Base-by-base conservation (phyloP, 1,140 invertebrate genomes). In the Drosophila nebulosa region DNA sequence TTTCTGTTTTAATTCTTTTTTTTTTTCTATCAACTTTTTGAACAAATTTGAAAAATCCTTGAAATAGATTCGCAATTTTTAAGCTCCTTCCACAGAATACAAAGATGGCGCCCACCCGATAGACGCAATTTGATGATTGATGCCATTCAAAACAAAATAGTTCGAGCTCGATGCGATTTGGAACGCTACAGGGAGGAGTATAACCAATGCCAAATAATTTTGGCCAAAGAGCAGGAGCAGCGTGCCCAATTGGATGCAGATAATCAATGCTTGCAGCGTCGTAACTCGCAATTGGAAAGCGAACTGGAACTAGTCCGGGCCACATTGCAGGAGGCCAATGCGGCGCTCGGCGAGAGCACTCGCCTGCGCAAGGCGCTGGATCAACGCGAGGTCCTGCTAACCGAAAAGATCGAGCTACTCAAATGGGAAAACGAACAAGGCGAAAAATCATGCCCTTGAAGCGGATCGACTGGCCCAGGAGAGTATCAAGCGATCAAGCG, bases 341-440 rank as follows among this genome's bases (percentile, higher is more conserved):
- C 5, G 3, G n/a, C 52, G 0, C 24, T 67, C 3, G 18, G 4
- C 1, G 30, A 67, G 9, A 27, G 36, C 14, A 39, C 30, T 10
- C 51, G 27, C 1, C 1, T 61, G 18, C 36, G 30, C 2, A 55
- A 30, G 24, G 39, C 30, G 0, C 16, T 72, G 2, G 24, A 62
- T 30, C 64, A 53, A 12, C 57, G 14, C 1, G 36, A 67, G 3
- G 35, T 56, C 0, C 10, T 56, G 16, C 52, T 67, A 3, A n/a
- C 39, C 1, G 69, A 71, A 6, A 56, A 57, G 7, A 67, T 67
- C 39, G 58, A 71, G 3, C 4, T 57, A 10, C 26, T 68, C 6
- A 24, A 9, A 26, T 36, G 26, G 24, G n/a, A 68, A 68, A 27
- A 10, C 67, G 14, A 4, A n/a, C 0, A 62, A 62, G 21, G 4